Conservation (phyloP, 2,113 vertebrate species). For the Bos taurus region ARS-UCD2.0 NC_037329.1:78725001-78725500, state of each 20-base stretch:
- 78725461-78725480: background rate
- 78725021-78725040: conserved; percentile 34
- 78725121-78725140: background rate
- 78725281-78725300: background rate
- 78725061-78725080: conserved; percentile 37
- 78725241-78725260: background rate
- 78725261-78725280: conserved; percentile 13
- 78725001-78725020: conserved; percentile 28
- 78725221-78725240: conserved; percentile 13
- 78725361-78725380: conserved; percentile 22
- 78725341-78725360: background rate
- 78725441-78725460: background rate
- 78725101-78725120: background rate
- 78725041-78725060: conserved; percentile 43
- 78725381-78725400: conserved; percentile 15
- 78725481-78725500: background rate
- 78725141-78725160: conserved; percentile 38
- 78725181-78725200: background rate
- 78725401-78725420: conserved; percentile 8
- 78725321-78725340: background rate
- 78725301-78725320: background rate
- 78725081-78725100: background rate
- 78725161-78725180: conserved; percentile 38
- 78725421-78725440: background rate
- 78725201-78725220: background rate